phyloP scores from a whole-genome alignment of 1,140 invertebrate genomes.

The Drusus annulatus region DNA sequence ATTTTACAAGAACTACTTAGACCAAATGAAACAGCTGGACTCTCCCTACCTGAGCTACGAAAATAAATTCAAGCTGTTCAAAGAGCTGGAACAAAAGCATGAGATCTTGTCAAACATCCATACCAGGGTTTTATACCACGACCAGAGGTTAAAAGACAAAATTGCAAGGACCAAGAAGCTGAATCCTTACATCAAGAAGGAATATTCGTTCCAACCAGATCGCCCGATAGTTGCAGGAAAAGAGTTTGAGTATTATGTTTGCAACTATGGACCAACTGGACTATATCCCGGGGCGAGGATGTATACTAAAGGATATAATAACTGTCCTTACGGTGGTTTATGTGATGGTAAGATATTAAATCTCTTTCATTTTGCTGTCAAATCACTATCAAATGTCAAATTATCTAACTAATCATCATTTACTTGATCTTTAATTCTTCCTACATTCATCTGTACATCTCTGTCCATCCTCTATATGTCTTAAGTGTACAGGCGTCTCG shows the following conservation, averaged over 20 bases:
- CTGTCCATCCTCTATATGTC: too few species aligned
- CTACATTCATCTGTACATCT: too few species aligned
- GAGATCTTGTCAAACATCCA: constrained; percentile 40
- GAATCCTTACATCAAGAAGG: constrained; percentile 49
- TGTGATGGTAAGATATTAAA: constrained; percentile 43
- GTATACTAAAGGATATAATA: constrained; percentile 52
- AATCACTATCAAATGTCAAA: too few species aligned
- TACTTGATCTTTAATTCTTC: too few species aligned
- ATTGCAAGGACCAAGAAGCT: constrained; percentile 48
- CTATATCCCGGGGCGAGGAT: constrained; percentile 59
- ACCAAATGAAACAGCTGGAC: constrained; percentile 28
- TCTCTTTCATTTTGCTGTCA: not conserved
- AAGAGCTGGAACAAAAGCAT: constrained; percentile 48
- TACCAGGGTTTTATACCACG: constrained; percentile 44
- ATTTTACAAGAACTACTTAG: constrained; percentile 48
- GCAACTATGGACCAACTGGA: constrained; percentile 68
- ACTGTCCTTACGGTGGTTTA: constrained; percentile 39
- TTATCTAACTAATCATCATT: too few species aligned
- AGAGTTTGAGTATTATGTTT: constrained; percentile 61
- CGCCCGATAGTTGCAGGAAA: constrained; percentile 45
- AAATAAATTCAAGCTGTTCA: constrained; percentile 14
- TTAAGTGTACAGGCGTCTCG: too few species aligned
- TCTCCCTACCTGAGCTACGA: constrained; percentile 28
- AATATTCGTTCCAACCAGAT: constrained; percentile 31
- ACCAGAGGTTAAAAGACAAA: constrained; percentile 44